Evolutionary conservation across 2,888 invertebrate species (phyloP), one percentile per base, ranked within the genome.

Genomic region (Physocephala rufipes): DNA sequence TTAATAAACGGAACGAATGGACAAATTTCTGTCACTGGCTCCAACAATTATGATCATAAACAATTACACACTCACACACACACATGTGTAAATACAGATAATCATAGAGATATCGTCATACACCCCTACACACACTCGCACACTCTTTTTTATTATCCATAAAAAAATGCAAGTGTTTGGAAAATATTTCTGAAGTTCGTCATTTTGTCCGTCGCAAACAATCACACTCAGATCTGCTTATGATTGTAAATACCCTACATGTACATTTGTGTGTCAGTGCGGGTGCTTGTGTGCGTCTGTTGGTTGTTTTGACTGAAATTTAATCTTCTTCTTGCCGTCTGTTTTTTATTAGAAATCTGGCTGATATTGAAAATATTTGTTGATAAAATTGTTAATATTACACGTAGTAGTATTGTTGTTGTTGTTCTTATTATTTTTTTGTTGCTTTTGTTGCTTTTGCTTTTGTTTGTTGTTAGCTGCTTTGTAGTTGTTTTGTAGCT

Each of bases 401-500:
- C 28, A 5, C 12, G 19, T 58, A 43, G 19, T 61, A 55, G n/a
- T 53, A 15, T 49, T 63, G 55, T 64, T 70, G 30, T 49, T 62
- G 30, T 24, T 62, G 70, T 74, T 76, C 75, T 80, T 76, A 73
- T 76, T 78, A 67, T 72, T 70, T 70, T 47, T 70, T 72, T 24
- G 62, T 21, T 19, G 65, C 19, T 53, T 26, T 28, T 45, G 43
- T 43, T 69, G 65, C n/a, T n/a, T n/a, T 24, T 65, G 36, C 21
- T 64, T 24, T 16, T 53, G 16, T 30, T 68, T 30, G 63, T 65
- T 21, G 7, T 59, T 26, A 16, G 30, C 69, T 36, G 9, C 5
- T 36, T 36, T 4, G 21, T 49, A 61, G 70, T 65, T 72, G 55
- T 70, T 68, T 67, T 64, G 67, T 72, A 62, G 73, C 12, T n/a